Conservation (phyloP, 2,797 vertebrate species). For the Smutsia temminckii region DNA sequence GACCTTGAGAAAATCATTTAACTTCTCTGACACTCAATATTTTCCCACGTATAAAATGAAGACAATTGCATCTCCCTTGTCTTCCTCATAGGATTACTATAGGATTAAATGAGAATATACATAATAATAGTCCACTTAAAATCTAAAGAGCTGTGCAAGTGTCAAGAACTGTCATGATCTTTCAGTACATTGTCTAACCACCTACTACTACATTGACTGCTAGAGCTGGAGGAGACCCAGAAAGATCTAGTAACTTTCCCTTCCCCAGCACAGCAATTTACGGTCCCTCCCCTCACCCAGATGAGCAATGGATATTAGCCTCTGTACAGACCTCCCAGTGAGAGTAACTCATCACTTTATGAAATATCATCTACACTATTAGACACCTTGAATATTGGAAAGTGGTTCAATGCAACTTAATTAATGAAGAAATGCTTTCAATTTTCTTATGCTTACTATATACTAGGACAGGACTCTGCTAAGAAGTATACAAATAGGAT, state of each 20-base stretch:
- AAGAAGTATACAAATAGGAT: background rate
- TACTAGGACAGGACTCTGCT: background rate
- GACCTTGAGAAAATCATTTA: conserved; percentile 31
- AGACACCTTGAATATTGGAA: background rate
- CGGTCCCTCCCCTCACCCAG: background rate
- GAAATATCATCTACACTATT: background rate
- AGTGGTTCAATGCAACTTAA: background rate
- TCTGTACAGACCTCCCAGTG: background rate
- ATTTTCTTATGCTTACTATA: background rate
- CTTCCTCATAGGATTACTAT: background rate
- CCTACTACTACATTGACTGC: background rate
- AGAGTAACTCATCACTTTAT: background rate
- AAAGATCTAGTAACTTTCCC: background rate
- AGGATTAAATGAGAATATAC: background rate
- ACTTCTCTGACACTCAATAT: background rate
- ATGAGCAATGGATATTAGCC: background rate
- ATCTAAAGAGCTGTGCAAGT: background rate
- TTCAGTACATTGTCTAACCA: background rate
- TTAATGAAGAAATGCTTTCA: background rate
- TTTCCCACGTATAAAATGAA: background rate
- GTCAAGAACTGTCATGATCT: background rate
- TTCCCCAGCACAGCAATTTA: background rate
- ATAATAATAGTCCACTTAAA: background rate
- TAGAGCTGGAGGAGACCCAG: background rate
- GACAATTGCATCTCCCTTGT: background rate